Evolutionary conservation across 1,140 invertebrate species (phyloP), one percentile per base, ranked within the genome.

Genomic region (Bombus affinis): DNA sequence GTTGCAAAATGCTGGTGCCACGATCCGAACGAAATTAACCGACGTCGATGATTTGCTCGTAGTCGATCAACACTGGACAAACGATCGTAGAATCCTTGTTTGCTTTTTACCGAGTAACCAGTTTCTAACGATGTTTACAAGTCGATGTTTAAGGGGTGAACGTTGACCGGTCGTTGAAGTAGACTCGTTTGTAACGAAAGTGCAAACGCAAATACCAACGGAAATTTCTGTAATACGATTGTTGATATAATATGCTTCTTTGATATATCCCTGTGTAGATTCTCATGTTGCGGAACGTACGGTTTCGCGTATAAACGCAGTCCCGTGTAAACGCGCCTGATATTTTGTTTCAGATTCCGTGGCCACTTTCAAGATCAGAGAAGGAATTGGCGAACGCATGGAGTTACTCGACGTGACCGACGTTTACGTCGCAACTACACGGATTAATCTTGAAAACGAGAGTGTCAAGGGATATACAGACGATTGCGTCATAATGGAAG

Each of bases 341-440:
- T 35, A 9, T 57, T 75, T 15, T 75, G 73, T 75, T 75, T 25
- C 73, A 75, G 73, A 75, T 75, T 32, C 6, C 18, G 6, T 15
- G 8, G 15, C 15, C n/a, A 0, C 3, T 1, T n/a, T 15, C 28
- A 18, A n/a, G n/a, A 44, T 25, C 8, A 25, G 35, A 5, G 35
- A 70, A 13, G 22, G 22, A 13, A 70, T 39, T 10, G 68, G 68
- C 9, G 35, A 70, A 68, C 66, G 66, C 32, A 35, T 25, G 68
- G 37, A 70, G 18, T 39, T 70, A 1, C 18, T 70, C 35, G 35
- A 39, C 3, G 22, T 25, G 22, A 12, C 37, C 18, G 68, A 39
- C 37, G 35, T 25, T 3, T 39, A 37, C 25, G 9, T 70, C 2
- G 9, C 32, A 68, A 68, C 18, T 8, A 8, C 15, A 15, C 32